These are phyloP conservation scores for Cheilosia vernalis DNA, from an alignment of 2,888 invertebrate genomes.

Conservation along the genomic window DNA sequence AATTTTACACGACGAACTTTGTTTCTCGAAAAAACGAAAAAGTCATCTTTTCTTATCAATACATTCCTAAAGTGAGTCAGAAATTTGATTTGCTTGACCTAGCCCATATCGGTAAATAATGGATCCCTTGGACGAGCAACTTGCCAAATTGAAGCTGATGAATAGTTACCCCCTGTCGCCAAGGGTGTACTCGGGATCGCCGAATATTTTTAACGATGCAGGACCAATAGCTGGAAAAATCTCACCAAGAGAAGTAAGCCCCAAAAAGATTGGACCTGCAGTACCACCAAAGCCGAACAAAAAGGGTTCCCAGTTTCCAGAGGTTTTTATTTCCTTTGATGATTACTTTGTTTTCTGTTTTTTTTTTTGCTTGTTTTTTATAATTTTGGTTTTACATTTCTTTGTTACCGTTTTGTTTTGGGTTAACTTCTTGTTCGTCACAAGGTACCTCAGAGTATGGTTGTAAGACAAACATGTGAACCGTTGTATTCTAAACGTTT, in stretches of 20 bases:
- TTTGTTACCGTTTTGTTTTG: slow-evolving; percentile 28
- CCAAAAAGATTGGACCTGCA: slow-evolving; percentile 89
- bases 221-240: slow-evolving; percentile 38
- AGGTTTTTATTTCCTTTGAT: slow-evolving; percentile 78
- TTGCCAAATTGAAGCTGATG: slow-evolving; percentile 87
- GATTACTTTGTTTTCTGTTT: slow-evolving; percentile 7
- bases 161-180: slow-evolving; percentile 81
- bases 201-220: slow-evolving; percentile 25
- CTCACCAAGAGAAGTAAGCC: slow-evolving; percentile 77
- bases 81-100: not conserved
- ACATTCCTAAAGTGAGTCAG: slow-evolving; percentile 2
- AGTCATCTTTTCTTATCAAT: not conserved
- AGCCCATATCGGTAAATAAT: slow-evolving; percentile 78
- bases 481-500: slow-evolving; percentile 90
- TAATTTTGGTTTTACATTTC: slow-evolving; percentile 1
- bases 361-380: slow-evolving; percentile 9
- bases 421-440: slow-evolving; percentile 55
- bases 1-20: not conserved
- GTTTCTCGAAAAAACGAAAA: not conserved
- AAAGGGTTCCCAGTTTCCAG: slow-evolving; percentile 82
- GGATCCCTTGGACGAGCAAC: slow-evolving; percentile 88
- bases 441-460: slow-evolving; percentile 90
- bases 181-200: slow-evolving; percentile 59
- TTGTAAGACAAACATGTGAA: slow-evolving; percentile 88
- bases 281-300: slow-evolving; percentile 91